phyloP scores from a whole-genome alignment of 92 coral and sea anemone species.

The Metridium senile region DNA sequence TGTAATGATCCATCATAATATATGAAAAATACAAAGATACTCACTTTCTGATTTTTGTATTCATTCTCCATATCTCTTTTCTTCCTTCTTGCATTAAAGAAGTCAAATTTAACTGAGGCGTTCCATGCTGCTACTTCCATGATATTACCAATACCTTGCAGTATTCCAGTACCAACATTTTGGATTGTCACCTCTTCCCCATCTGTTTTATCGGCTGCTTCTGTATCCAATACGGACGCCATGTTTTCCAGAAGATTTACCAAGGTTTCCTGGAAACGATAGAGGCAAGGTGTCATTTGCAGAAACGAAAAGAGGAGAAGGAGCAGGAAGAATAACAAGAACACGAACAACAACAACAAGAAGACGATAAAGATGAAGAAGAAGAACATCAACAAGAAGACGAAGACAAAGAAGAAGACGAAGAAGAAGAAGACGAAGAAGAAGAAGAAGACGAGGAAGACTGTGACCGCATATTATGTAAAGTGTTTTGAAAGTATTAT shows the following conservation, averaged over 20 bases:
- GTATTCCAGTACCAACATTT: slow-evolving; percentile 63
- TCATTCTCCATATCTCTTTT: neutral
- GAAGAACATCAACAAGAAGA: neutral
- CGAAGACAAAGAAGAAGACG: neutral
- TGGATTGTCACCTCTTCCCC: slow-evolving; percentile 48
- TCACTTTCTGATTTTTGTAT: slow-evolving; percentile 4
- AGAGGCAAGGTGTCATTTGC: neutral
- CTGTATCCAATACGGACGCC: slow-evolving; percentile 45
- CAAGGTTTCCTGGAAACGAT: slow-evolving; percentile 49
- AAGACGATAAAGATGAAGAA: neutral
- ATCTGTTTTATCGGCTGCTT: slow-evolving; percentile 41
- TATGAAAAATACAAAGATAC: too few species aligned
- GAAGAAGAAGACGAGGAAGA: neutral
- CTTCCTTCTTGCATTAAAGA: neutral
- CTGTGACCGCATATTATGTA: too few species aligned
- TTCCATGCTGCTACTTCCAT: slow-evolving; percentile 61
- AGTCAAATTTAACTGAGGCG: slow-evolving; percentile 25
- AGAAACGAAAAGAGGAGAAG: neutral
- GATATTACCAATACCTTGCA: slow-evolving; percentile 74
- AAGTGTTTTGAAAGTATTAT: too few species aligned
- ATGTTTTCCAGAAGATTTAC: slow-evolving; percentile 52
- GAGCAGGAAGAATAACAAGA: too few species aligned
- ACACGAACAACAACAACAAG: too few species aligned
- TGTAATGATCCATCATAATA: too few species aligned
- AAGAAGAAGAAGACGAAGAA: neutral